Conservation (phyloP, 1,140 invertebrate species). For the Contarinia nasturtii region DNA sequence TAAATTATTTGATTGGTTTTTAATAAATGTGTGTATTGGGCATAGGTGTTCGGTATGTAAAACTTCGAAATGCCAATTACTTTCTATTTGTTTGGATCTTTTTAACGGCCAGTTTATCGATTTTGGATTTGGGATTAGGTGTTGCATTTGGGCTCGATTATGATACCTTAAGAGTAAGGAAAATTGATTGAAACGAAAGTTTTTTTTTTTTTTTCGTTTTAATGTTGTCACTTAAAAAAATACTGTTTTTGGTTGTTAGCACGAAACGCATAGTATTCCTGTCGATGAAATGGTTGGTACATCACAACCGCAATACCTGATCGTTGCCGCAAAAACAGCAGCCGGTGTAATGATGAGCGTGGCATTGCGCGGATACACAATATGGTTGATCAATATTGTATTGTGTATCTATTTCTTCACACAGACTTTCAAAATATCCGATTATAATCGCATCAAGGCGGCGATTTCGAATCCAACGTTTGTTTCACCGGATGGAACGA, state of each 20-base stretch:
- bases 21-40: not conserved
- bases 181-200: too few species aligned
- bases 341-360: conserved; percentile 20
- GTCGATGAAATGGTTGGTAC: not conserved
- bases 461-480: not conserved
- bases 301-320: not conserved
- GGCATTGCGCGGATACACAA: conserved; percentile 18
- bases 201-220: too few species aligned
- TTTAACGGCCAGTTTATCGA: conserved; percentile 12
- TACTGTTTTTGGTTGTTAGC: too few species aligned
- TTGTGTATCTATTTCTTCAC: conserved; percentile 11
- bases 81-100: conserved; percentile 11
- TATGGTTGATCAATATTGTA: conserved; percentile 18
- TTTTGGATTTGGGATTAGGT: conserved; percentile 18
- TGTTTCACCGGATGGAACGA: not conserved
- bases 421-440: conserved; percentile 9
- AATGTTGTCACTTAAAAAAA: too few species aligned
- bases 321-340: conserved; percentile 12
- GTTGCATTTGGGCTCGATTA: conserved; percentile 20
- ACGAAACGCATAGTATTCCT: conserved; percentile 7
- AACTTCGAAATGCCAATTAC: not conserved
- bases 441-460: not conserved
- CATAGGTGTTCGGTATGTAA: not conserved
- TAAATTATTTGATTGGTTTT: too few species aligned
- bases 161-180: conserved; percentile 9